phyloP scores from a whole-genome alignment of 2,888 invertebrate species.

The Saturnia pavonia region DNA sequence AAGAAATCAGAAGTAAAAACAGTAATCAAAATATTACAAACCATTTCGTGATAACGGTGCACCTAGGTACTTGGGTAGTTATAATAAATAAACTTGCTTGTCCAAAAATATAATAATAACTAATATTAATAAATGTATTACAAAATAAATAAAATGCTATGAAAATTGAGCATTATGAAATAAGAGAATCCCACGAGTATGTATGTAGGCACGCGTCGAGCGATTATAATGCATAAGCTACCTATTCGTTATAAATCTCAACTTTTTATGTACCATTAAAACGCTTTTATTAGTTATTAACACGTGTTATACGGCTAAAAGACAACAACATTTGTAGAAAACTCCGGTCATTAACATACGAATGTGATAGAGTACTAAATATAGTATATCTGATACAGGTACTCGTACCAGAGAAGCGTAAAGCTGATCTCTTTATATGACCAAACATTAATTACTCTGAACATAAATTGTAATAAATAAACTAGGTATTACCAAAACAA shows the following conservation, averaged over 20 bases:
- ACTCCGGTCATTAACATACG: constrained; percentile 68
- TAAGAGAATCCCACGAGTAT: constrained; percentile 45
- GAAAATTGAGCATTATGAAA: constrained; percentile 50
- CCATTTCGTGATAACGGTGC: neutral
- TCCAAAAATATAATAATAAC: neutral
- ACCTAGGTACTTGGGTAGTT: neutral
- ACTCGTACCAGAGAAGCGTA: neutral
- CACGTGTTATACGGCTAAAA: constrained; percentile 75
- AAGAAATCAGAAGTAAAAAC: too few species aligned
- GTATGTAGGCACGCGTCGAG: constrained; percentile 53
- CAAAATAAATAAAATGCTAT: constrained; percentile 49
- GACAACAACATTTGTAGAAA: constrained; percentile 78
- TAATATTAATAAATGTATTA: constrained; percentile 26
- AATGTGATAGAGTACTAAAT: constrained; percentile 26
- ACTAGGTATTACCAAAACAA: neutral
- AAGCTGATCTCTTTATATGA: neutral
- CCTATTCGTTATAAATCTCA: constrained; percentile 77
- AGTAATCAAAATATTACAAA: neutral
- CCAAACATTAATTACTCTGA: neutral
- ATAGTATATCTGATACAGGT: constrained; percentile 1
- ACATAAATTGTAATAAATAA: neutral
- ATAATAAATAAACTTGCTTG: neutral
- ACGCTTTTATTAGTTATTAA: constrained; percentile 80
- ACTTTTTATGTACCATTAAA: constrained; percentile 81
- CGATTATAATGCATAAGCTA: constrained; percentile 70